Base-by-base conservation (phyloP, 1,140 invertebrate species). In the Paralvinella palmiformis region DNA sequence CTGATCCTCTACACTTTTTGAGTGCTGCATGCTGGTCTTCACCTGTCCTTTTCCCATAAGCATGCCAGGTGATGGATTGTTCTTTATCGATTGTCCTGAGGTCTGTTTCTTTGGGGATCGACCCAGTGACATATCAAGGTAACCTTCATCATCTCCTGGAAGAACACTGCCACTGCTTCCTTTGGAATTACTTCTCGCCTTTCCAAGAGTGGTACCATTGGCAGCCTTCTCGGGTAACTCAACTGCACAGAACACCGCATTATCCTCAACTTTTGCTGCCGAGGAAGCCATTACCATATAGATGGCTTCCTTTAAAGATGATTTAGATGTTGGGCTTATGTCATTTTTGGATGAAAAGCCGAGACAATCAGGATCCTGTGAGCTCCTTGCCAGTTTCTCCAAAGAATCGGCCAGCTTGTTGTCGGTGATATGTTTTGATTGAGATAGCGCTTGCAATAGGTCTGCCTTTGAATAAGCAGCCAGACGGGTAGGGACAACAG, bases 1-100 rank as follows among this genome's bases (percentile, higher is more conserved):
- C 24, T 62, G 41, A 33, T 62, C 48, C 1, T 50, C 60, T 24
- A 32, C 29, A 29, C 60, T 62, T 17, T 35, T 27, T 20, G 60
- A 50, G 32, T 63, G 29, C 31, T 52, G 50, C 22, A 55, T 32
- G 50, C n/a, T 41, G 41, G 32, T 27, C 35, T 31, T 32, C 29
- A 24, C 29, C 24, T 33, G 36, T 17, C n/a, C 24, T 41, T 33
- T 31, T 33, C 29, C 29, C n/a, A n/a, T n/a, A n/a, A n/a, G n/a
- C n/a, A n/a, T n/a, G n/a, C n/a, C n/a, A n/a, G n/a, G n/a, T n/a
- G n/a, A n/a, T n/a, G n/a, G n/a, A n/a, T n/a, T n/a, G n/a, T n/a
- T n/a, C n/a, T n/a, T n/a, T n/a, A n/a, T n/a, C n/a, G n/a, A n/a
- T n/a, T n/a, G n/a, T n/a, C n/a, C n/a, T n/a, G n/a, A n/a, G n/a